Evolutionary conservation across 1,140 invertebrate species (phyloP).

Genomic region (Drosophila nikananu): DNA sequence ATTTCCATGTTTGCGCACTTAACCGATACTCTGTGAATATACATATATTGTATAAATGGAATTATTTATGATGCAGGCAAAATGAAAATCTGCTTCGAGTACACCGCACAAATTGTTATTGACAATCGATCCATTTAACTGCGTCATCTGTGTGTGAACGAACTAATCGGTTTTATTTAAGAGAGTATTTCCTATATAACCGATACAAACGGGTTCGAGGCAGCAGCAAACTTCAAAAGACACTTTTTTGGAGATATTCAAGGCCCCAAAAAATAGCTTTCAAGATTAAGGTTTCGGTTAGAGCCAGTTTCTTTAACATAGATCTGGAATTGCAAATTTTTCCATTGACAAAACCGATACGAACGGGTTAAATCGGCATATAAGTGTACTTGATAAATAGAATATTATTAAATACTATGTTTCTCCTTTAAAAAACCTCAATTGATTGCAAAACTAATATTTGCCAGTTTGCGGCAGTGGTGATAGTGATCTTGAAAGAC

Average conservation of each 20-base stretch:
- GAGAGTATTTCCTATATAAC: constrained; percentile 1
- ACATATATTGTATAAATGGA: constrained; percentile 3
- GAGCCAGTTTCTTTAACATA: constrained; percentile 4
- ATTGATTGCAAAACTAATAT: not conserved
- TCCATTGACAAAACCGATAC: not conserved
- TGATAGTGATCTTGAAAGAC: not conserved
- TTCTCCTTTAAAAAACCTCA: not conserved
- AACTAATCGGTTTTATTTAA: constrained; percentile 22
- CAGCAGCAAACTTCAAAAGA: not conserved
- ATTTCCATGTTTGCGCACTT: constrained; percentile 73
- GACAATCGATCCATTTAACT: constrained; percentile 39
- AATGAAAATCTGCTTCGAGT: constrained; percentile 42
- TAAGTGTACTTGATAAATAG: not conserved
- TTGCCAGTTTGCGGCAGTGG: no score
- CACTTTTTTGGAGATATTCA: not conserved
- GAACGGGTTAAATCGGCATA: not conserved
- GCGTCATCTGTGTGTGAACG: constrained; percentile 40
- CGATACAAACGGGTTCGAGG: constrained; percentile 7
- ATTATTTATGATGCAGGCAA: constrained; percentile 45
- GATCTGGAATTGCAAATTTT: not conserved
- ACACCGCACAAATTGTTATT: constrained; percentile 65
- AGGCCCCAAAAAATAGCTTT: no score
- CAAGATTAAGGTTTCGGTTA: not conserved
- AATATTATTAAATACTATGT: not conserved
- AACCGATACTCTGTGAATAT: constrained; percentile 31